Conservation (phyloP, 2,888 invertebrate species). For the Drosophila nigricruria region DNA sequence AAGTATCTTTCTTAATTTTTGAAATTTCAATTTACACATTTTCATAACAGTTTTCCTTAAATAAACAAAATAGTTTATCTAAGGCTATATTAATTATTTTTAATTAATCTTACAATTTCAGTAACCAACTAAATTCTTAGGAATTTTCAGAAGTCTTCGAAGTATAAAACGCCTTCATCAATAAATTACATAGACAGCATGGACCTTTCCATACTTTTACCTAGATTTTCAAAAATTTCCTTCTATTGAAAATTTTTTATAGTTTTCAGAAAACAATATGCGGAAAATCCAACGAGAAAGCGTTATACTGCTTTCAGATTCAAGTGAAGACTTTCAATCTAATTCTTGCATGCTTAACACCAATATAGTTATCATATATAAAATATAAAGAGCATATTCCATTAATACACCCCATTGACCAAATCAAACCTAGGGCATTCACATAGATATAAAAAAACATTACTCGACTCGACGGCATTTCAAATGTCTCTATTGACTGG, state of each 20-base stretch:
- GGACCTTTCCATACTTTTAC: too few species aligned
- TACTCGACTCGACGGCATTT: slow-evolving; percentile 42
- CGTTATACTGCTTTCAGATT: not conserved
- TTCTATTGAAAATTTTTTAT: too few species aligned
- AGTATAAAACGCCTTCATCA: too few species aligned
- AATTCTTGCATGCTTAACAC: not conserved
- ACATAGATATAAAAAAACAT: slow-evolving; percentile 23
- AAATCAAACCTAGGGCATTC: not conserved
- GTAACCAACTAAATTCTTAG: too few species aligned
- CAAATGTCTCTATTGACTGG: slow-evolving; percentile 37
- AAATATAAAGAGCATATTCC: not conserved
- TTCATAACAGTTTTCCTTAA: not conserved
- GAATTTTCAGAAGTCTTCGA: too few species aligned
- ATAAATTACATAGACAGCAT: too few species aligned
- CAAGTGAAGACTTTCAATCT: rapidly evolving
- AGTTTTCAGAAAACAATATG: too few species aligned
- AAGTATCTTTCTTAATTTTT: not conserved
- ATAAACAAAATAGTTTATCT: too few species aligned
- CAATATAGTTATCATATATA: not conserved
- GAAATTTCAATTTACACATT: not conserved
- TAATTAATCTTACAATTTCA: too few species aligned
- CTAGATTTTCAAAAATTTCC: too few species aligned
- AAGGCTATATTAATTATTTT: too few species aligned
- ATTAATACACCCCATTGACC: not conserved
- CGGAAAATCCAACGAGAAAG: not conserved